Conservation (phyloP, 2,888 invertebrate genomes). For the Cheiracanthium punctorium region DNA sequence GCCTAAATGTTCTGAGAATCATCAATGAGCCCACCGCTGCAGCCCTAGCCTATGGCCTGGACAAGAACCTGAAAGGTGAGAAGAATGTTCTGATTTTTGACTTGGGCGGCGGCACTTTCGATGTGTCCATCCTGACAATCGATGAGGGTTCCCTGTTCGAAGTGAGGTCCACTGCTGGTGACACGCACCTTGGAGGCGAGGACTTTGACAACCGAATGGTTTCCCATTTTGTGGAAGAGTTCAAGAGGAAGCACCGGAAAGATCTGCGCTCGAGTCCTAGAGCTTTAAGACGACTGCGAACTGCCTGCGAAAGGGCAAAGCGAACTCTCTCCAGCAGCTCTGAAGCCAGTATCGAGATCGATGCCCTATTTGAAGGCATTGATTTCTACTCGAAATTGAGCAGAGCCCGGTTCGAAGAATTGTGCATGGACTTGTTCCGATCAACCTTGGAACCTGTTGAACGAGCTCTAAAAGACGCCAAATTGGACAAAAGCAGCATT, state of each 20-base stretch:
- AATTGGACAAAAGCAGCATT: no score
- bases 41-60: slow-evolving; percentile 76
- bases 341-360: slow-evolving; percentile 79
- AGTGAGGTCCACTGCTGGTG: no score
- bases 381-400: slow-evolving; percentile 73
- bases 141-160: no score
- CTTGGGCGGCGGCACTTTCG: slow-evolving; percentile 77
- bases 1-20: no score
- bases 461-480: slow-evolving; percentile 85
- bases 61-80: no score
- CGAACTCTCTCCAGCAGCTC: slow-evolving; percentile 86
- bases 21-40: slow-evolving; percentile 81
- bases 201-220: slow-evolving; percentile 80
- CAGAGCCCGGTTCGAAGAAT: slow-evolving; percentile 84
- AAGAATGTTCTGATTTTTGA: slow-evolving; percentile 79
- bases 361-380: no score
- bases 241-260: slow-evolving; percentile 80
- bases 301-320: slow-evolving; percentile 87
- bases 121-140: slow-evolving; percentile 78
- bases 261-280: slow-evolving; percentile 71
- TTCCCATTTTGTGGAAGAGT: slow-evolving; percentile 84
- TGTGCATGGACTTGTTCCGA: slow-evolving; percentile 84
- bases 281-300: slow-evolving; percentile 78
- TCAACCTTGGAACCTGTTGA: slow-evolving; percentile 86
- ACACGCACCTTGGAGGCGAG: no score